Percentiles rank a stretch among this genome's conserved stretches.
Evolutionary conservation across 2,888 invertebrate species (phyloP).

Genomic region (Itoplectis maculator): DNA sequence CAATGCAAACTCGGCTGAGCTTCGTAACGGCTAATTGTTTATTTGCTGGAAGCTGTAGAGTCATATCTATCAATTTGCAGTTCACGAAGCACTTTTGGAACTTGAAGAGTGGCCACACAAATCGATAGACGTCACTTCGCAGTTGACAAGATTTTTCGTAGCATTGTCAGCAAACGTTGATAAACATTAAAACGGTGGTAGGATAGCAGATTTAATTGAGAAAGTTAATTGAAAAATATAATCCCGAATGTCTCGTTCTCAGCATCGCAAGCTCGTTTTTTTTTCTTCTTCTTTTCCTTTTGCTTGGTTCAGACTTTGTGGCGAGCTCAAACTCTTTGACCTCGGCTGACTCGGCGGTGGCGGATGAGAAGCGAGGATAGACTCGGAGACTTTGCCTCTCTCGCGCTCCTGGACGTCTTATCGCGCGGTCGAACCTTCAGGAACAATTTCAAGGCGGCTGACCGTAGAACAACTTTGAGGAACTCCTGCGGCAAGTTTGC

Average conservation of each 20-base stretch:
- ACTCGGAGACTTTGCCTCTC: constrained; percentile 28
- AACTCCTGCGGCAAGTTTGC: constrained; percentile 54
- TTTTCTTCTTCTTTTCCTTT: neutral
- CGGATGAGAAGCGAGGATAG: constrained; percentile 19
- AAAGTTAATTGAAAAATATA: neutral
- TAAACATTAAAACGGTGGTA: no score
- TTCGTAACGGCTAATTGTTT: no score
- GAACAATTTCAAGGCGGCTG: constrained; percentile 66
- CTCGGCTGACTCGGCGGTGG: constrained; percentile 20
- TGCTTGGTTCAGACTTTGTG: neutral
- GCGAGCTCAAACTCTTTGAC: constrained; percentile 8
- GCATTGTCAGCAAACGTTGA: no score
- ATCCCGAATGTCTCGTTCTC: neutral
- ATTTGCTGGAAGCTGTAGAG: no score
- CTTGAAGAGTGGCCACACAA: no score
- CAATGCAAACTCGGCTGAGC: no score
- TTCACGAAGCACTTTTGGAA: no score
- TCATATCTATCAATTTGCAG: no score
- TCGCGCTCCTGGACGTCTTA: constrained; percentile 7
- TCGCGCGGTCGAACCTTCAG: constrained; percentile 40
- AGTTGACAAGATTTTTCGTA: no score
- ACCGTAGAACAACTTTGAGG: constrained; percentile 62
- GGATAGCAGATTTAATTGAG: neutral
- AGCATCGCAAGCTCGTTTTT: neutral
- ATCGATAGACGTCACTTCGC: no score